These are phyloP conservation scores for Chrysolina oricalcia DNA, from an alignment of 2,888 invertebrate species.

Conservation along the genomic window DNA sequence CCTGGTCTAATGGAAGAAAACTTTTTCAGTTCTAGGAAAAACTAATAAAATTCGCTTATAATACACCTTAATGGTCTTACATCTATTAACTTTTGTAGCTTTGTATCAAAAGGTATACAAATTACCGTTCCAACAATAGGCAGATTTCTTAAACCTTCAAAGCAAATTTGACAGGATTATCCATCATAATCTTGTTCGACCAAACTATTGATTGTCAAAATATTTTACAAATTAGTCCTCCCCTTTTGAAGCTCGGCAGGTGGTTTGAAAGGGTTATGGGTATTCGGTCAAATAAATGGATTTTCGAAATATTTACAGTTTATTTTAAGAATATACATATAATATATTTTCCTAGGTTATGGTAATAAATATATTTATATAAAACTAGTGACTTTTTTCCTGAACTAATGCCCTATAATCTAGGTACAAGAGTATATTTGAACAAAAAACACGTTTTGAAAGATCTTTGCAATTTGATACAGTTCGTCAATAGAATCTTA, in stretches of 20 bases:
- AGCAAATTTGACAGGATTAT: conserved; percentile 51
- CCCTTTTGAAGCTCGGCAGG: conserved; percentile 42
- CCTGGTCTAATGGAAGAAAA: too few relatives aligned
- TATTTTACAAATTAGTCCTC: conserved; percentile 56
- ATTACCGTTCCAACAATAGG: conserved; percentile 25
- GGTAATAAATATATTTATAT: conserved; percentile 24
- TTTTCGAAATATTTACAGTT: conserved; percentile 26
- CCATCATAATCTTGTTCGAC: conserved; percentile 53
- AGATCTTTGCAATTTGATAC: neutral
- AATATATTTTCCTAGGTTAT: conserved; percentile 22
- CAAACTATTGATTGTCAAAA: conserved; percentile 57
- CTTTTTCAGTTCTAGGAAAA: conserved; percentile 8
- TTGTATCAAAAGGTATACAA: conserved; percentile 14
- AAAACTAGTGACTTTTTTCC: conserved; percentile 21
- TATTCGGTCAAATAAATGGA: conserved; percentile 3
- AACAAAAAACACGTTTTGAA: neutral
- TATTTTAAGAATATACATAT: conserved; percentile 25
- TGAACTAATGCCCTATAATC: neutral
- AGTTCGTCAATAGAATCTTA: too few relatives aligned
- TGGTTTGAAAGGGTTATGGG: conserved; percentile 40
- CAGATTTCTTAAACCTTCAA: conserved; percentile 37
- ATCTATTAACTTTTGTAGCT: conserved; percentile 17
- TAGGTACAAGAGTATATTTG: neutral
- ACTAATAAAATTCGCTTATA: neutral
- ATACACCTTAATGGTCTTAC: neutral